A percentile compares a stretch with the other conserved stretches of the same genome.
phyloP scores from a whole-genome alignment of 2,888 invertebrate species.

The Tuberolachnus salignus region DNA sequence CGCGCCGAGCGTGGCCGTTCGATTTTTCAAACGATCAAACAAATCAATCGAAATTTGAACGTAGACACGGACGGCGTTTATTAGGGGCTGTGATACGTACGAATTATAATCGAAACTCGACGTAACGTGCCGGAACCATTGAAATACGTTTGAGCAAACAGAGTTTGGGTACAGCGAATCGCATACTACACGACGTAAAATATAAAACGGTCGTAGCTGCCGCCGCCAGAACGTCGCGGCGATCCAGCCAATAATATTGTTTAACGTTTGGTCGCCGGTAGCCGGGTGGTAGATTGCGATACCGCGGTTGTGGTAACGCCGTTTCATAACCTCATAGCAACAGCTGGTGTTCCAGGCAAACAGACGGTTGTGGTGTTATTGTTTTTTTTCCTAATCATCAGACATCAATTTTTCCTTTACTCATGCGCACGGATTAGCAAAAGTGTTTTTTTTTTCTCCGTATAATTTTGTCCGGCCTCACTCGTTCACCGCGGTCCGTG shows the following conservation, averaged over 20 bases:
- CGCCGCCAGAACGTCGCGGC: too few species aligned
- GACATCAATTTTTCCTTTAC: conserved; percentile 38
- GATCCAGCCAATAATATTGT: conserved; percentile 37
- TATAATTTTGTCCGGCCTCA: conserved; percentile 5
- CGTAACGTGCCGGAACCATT: too few species aligned
- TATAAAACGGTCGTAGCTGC: background rate
- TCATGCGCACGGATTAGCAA: conserved; percentile 23
- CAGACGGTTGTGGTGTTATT: conserved; percentile 49
- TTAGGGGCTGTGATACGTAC: too few species aligned
- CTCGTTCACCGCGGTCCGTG: background rate
- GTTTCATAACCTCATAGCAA: conserved; percentile 49
- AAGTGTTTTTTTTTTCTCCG: conserved; percentile 62
- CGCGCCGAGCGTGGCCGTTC: too few species aligned
- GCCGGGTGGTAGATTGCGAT: background rate
- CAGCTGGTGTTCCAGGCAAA: conserved; percentile 30
- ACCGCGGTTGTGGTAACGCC: conserved; percentile 40
- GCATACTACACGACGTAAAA: background rate
- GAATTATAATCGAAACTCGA: too few species aligned
- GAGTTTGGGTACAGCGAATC: too few species aligned
- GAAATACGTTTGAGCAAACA: too few species aligned
- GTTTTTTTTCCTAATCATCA: conserved; percentile 40
- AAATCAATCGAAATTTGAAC: too few species aligned
- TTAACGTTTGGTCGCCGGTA: background rate
- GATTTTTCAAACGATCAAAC: too few species aligned
- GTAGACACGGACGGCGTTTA: too few species aligned